Base-by-base conservation (phyloP, 1,140 invertebrate genomes). In the Eupristina koningsbergeri region DNA sequence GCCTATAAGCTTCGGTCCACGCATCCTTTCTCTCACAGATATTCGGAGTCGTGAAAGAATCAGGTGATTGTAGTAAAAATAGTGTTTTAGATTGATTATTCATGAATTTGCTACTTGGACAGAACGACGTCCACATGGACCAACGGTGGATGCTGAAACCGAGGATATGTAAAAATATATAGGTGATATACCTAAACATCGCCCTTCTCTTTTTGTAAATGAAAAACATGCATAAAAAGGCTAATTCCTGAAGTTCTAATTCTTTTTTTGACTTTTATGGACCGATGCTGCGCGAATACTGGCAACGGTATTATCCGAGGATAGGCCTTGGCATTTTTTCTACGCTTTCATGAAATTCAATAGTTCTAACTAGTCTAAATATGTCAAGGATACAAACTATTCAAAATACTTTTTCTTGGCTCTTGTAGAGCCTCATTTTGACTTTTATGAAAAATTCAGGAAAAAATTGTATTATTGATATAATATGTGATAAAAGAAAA, bases 1-100 rank as follows among this genome's bases (percentile, higher is more conserved):
- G 39, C 67, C 67, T 22, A 41, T 41, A 36, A 71, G 36, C 67
- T 71, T 71, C 67, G 67, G 67, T 36, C 67, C 67, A 26, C 19
- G 31, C 31, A 17, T 0, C 1, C 36, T 17, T 26, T 50, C 76
- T 82, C 80, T 76, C 73, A 75, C 73, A 73, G 73, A 29, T 67
- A 67, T 73, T 76, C 73, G 29, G 73, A 34, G 34, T 13, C 15
- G 26, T 3, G 61, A 76, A 73, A 67, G 58, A 82, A 76, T 67
- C 67, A 82, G 80, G 58, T 41, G 58, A 82, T n/a, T n/a, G n/a
- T n/a, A n/a, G n/a, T n/a, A n/a, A n/a, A n/a, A n/a, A n/a, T n/a
- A n/a, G n/a, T n/a, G n/a, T n/a, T n/a, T n/a, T n/a, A n/a, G n/a
- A n/a, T n/a, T n/a, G n/a, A n/a, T n/a, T n/a, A n/a, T n/a, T n/a